A percentile compares a stretch with the other conserved stretches of the same genome.
Conservation (phyloP, 1,140 invertebrate genomes). For the Papilio machaon region DNA sequence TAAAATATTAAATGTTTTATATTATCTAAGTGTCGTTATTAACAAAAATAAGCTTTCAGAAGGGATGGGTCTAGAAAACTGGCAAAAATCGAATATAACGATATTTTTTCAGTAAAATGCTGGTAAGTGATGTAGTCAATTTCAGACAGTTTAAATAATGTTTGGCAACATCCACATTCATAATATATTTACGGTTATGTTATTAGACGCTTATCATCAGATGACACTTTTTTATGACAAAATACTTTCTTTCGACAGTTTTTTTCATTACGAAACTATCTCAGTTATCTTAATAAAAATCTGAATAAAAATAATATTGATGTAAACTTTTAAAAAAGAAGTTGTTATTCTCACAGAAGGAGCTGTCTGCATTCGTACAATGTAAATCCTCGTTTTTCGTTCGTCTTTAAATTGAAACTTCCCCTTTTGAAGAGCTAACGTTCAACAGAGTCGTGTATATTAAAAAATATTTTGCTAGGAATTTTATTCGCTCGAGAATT, state of each 20-base stretch:
- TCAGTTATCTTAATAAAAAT: background rate
- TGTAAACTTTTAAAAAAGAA: background rate
- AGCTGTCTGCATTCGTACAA: constrained; percentile 45
- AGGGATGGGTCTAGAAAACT: no score
- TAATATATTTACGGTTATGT: no score
- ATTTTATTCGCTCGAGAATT: constrained; percentile 50
- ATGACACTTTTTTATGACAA: no score
- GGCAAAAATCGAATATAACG: no score
- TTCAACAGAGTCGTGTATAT: constrained; percentile 57
- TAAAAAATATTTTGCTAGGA: constrained; percentile 59
- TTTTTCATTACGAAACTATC: background rate
- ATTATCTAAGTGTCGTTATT: background rate
- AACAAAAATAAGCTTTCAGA: no score
- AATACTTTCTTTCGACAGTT: background rate
- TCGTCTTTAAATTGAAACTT: constrained; percentile 59
- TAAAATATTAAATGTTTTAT: background rate
- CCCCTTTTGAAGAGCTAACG: constrained; percentile 52
- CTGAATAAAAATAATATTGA: background rate
- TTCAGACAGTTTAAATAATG: no score
- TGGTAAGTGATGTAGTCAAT: no score
- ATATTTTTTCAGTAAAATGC: no score
- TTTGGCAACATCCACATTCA: no score
- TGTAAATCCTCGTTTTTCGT: constrained; percentile 56
- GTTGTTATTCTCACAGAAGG: constrained; percentile 21
- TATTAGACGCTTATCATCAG: no score